Percentiles rank a stretch among this genome's conserved stretches.
These are phyloP conservation scores for Scolopax mira DNA, from an alignment of 2,113 vertebrate genomes.

Conservation along the genomic window DNA sequence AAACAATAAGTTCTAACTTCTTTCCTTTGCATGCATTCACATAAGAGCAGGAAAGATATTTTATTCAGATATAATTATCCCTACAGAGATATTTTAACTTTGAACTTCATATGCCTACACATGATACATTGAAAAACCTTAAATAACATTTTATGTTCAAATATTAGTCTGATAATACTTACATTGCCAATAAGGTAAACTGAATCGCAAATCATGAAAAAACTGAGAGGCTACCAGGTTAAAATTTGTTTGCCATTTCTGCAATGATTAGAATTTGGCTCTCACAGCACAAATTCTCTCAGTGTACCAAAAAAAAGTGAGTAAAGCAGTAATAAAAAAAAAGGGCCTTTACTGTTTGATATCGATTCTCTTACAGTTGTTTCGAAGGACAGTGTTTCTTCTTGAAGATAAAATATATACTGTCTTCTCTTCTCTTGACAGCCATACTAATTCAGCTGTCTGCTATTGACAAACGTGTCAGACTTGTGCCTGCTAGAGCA, in stretches of 20 bases:
- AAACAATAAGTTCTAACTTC: background rate
- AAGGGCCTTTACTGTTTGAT: background rate
- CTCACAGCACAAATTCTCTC: background rate
- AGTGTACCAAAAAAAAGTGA: background rate
- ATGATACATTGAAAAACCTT: background rate
- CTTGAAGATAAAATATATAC: background rate
- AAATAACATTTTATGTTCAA: background rate
- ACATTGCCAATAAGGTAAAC: background rate
- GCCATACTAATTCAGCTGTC: background rate
- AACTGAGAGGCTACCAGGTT: background rate
- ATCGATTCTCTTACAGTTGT: background rate
- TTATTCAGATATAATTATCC: background rate
- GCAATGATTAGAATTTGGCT: background rate
- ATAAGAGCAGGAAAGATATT: background rate
- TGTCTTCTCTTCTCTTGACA: background rate
- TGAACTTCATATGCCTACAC: background rate
- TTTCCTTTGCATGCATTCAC: background rate
- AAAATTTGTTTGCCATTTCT: background rate
- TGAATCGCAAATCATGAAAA: background rate
- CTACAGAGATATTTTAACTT: background rate
- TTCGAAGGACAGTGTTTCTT: conserved; percentile 18
- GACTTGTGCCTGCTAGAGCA: background rate
- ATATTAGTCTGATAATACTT: background rate
- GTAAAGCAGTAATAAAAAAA: background rate
- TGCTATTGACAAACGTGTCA: background rate